These are phyloP conservation scores for Myanophis thanlyinensis DNA, from an alignment of 2,113 vertebrate species.

Conservation along the genomic window DNA sequence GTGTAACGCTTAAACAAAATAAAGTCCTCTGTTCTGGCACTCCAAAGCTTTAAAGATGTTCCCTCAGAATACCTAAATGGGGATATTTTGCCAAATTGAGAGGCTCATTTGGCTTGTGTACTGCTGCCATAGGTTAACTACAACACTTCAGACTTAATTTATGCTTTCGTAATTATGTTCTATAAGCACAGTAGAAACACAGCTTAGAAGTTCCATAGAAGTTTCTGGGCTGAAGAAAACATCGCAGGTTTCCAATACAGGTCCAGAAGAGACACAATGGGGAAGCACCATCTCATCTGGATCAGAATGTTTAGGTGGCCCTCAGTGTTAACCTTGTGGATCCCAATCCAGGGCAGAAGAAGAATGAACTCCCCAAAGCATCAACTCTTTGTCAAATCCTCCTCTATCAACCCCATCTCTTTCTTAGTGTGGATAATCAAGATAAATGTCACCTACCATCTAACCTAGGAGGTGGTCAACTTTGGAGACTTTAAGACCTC, in stretches of 20 bases:
- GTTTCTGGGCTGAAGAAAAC: background rate
- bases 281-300: background rate
- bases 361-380: background rate
- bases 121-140: background rate
- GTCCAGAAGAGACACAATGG: too few species aligned
- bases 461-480: background rate
- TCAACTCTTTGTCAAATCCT: background rate
- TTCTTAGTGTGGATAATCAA: background rate
- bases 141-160: background rate
- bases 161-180: background rate
- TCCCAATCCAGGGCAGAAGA: background rate
- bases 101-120: background rate
- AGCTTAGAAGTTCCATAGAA: background rate
- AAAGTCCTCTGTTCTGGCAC: background rate
- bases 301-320: background rate
- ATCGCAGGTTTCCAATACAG: background rate
- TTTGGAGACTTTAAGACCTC: background rate
- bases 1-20: background rate
- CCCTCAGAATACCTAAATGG: background rate
- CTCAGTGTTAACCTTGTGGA: background rate
- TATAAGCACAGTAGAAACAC: background rate
- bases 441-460: background rate
- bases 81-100: background rate
- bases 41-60: background rate
- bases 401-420: background rate